These are phyloP conservation scores for Amphimallon solstitiale DNA, from an alignment of 2,888 invertebrate genomes.

Conservation along the genomic window DNA sequence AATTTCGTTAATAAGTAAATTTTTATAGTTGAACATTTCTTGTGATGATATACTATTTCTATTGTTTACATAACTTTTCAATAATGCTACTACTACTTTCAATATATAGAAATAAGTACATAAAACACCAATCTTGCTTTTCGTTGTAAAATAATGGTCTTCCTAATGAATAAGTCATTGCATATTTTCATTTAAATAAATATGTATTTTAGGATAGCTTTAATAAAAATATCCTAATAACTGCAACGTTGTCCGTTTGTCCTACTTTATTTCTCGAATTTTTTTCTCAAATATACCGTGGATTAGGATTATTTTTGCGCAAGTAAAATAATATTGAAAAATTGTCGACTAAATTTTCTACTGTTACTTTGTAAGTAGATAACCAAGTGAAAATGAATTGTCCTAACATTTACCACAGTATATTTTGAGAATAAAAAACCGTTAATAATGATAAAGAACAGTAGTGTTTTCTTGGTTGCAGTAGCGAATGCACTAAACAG, in stretches of 20 bases:
- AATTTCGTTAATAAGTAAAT: too few species aligned
- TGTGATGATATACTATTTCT: background rate
- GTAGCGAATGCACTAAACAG: slow-evolving; percentile 57
- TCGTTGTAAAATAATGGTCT: slow-evolving; percentile 18
- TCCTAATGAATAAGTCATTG: slow-evolving; percentile 51
- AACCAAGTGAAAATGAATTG: background rate
- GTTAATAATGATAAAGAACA: slow-evolving; percentile 12
- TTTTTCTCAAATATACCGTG: slow-evolving; percentile 13
- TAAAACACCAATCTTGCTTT: slow-evolving; percentile 40
- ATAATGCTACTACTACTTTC: background rate
- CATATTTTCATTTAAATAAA: slow-evolving; percentile 54
- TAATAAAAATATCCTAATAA: slow-evolving; percentile 51
- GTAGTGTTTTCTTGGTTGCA: slow-evolving; percentile 53
- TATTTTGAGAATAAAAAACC: slow-evolving; percentile 19
- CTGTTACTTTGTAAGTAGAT: background rate
- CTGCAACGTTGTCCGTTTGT: slow-evolving; percentile 55
- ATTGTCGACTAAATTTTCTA: background rate
- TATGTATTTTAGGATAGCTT: slow-evolving; percentile 53
- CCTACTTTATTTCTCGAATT: slow-evolving; percentile 38
- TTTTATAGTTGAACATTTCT: too few species aligned
- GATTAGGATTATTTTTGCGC: slow-evolving; percentile 4
- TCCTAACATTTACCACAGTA: slow-evolving; percentile 6
- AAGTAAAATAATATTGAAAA: background rate
- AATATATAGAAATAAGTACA: slow-evolving; percentile 16
- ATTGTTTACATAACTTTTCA: background rate